Conservation (phyloP, 2,888 invertebrate genomes). For the Tanypteryx hageni region DNA sequence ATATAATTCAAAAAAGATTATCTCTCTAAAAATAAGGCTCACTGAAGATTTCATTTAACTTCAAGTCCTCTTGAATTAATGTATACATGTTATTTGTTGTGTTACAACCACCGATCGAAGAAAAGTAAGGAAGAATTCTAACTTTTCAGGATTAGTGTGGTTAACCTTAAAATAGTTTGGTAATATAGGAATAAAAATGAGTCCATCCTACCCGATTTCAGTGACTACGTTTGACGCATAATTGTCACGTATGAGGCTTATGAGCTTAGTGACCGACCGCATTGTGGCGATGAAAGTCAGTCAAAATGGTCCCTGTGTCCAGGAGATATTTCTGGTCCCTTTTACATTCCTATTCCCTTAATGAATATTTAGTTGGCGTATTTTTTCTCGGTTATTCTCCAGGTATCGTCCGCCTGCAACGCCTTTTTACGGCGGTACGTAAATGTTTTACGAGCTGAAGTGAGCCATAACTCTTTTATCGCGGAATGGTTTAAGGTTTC, state of each 20-base stretch:
- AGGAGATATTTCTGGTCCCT: not conserved
- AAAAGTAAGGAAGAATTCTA: too few species aligned
- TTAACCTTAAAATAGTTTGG: too few species aligned
- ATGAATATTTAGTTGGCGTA: not conserved
- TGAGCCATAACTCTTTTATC: not conserved
- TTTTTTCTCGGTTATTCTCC: not conserved
- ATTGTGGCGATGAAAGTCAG: not conserved
- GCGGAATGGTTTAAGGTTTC: not conserved
- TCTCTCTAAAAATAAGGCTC: too few species aligned
- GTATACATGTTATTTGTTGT: too few species aligned
- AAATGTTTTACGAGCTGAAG: not conserved
- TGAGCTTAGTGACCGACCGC: too few species aligned
- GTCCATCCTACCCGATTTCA: not conserved
- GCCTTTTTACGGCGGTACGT: not conserved
- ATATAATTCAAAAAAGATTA: too few species aligned
- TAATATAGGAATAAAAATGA: not conserved
- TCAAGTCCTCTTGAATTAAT: too few species aligned
- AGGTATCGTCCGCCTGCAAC: not conserved
- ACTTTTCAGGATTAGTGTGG: too few species aligned
- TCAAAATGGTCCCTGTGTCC: not conserved
- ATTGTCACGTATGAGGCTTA: not conserved
- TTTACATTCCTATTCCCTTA: not conserved
- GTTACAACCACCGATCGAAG: too few species aligned
- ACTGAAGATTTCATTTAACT: too few species aligned
- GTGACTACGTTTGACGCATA: not conserved